phyloP scores from a whole-genome alignment of 2,113 vertebrate species.

The Raja brachyura region DNA sequence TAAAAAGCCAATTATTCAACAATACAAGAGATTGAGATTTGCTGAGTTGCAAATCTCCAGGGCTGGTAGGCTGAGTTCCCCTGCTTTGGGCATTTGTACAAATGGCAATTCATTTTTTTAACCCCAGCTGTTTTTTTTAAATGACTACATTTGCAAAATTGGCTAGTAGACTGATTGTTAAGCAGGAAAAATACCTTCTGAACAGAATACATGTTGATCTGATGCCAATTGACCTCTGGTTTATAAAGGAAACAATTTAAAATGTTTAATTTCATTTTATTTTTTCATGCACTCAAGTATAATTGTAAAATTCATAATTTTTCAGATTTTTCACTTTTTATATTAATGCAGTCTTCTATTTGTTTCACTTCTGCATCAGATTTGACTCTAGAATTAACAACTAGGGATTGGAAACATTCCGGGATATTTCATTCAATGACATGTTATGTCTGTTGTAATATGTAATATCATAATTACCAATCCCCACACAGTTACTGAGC shows the following conservation, averaged over 20 bases:
- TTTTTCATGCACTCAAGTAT: not conserved
- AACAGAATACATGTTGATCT: not conserved
- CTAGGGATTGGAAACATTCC: too few species aligned
- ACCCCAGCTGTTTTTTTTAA: not conserved
- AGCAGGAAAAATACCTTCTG: not conserved
- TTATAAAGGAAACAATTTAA: not conserved
- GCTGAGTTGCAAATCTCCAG: not conserved
- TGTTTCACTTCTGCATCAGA: not conserved
- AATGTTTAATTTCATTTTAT: not conserved
- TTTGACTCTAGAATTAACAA: not conserved
- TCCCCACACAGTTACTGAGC: too few species aligned
- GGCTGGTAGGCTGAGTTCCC: not conserved
- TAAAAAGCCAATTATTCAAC: not conserved
- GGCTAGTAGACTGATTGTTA: not conserved
- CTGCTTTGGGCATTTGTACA: not conserved
- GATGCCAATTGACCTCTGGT: not conserved
- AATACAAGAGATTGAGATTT: not conserved
- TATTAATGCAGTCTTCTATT: not conserved
- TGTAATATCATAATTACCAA: too few species aligned
- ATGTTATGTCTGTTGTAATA: too few species aligned
- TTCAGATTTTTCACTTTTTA: not conserved
- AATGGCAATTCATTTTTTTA: not conserved
- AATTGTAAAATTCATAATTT: not conserved
- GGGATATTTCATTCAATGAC: too few species aligned
- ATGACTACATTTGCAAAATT: not conserved